Conservation (phyloP, 2,113 vertebrate species). For the Anarrhichthys ocellatus region DNA sequence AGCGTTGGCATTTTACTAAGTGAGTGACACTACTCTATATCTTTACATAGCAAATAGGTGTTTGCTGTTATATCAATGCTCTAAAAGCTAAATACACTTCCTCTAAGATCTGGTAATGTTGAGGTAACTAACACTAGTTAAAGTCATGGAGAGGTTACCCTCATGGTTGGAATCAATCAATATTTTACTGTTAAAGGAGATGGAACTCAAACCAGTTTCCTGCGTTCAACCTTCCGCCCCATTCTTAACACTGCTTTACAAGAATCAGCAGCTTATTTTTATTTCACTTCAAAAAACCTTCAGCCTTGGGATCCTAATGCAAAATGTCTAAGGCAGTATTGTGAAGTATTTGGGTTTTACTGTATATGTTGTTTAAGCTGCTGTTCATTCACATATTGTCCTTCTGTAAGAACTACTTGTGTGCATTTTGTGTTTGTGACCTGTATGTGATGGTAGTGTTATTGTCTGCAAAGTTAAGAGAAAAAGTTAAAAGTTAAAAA, state of each 20-base stretch:
- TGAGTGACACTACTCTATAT: not conserved
- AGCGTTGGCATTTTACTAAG: not conserved
- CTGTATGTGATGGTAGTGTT: too few relatives aligned
- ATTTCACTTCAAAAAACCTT: not conserved
- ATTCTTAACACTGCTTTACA: not conserved
- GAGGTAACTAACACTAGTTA: not conserved
- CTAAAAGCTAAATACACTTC: too few relatives aligned
- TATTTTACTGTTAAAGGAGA: not conserved
- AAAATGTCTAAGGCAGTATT: not conserved
- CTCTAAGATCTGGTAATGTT: not conserved
- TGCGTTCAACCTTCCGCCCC: not conserved
- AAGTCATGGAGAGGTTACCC: not conserved
- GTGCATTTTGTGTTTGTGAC: not conserved
- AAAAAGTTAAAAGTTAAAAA: not conserved
- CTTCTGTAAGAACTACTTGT: not conserved
- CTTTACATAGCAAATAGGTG: too few relatives aligned
- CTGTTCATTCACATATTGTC: not conserved
- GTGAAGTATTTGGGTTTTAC: not conserved
- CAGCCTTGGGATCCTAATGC: not conserved
- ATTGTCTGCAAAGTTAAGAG: not conserved
- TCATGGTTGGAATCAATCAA: not conserved
- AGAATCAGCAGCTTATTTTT: slow-evolving; percentile 15
- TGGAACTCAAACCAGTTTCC: not conserved
- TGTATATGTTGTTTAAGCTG: not conserved
- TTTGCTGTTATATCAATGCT: too few relatives aligned